Percentiles rank a stretch among this genome's conserved stretches.
Evolutionary conservation across 2,797 vertebrate species (phyloP).

Genomic region (Streptopelia turtur): DNA sequence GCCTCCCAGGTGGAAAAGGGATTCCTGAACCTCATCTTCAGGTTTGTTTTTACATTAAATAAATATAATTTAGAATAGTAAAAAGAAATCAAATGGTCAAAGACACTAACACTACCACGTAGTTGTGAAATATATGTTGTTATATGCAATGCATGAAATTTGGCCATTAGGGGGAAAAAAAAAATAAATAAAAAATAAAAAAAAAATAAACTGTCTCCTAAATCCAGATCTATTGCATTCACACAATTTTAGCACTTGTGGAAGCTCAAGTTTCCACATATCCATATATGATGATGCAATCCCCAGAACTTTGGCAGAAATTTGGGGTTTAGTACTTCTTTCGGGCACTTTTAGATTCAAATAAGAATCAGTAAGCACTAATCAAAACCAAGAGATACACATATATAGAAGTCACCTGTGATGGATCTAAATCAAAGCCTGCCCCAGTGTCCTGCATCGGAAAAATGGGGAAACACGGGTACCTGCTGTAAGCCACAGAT

Average conservation of each 20-base stretch:
- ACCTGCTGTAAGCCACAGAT: not conserved
- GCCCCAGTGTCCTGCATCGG: not conserved
- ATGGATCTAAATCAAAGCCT: not conserved
- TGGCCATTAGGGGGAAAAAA: not conserved
- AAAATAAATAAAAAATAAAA: not conserved
- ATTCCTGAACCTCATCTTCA: not conserved
- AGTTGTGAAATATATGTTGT: not conserved
- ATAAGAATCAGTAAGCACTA: not conserved
- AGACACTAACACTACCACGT: not conserved
- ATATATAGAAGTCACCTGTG: not conserved
- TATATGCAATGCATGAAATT: not conserved
- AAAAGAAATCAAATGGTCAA: not conserved
- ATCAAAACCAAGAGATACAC: not conserved
- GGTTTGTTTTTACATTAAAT: not conserved
- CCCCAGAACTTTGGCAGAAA: not conserved
- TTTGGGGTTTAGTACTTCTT: not conserved
- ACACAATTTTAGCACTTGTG: not conserved
- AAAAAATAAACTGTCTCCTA: not conserved
- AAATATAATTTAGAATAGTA: not conserved
- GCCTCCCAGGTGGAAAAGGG: not conserved
- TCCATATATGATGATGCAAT: not conserved
- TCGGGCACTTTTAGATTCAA: not conserved
- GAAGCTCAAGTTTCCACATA: not conserved
- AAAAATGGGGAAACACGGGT: not conserved
- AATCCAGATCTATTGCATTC: not conserved